Conservation (phyloP, 1,140 invertebrate genomes). For the Leptopilina clavipes region DNA sequence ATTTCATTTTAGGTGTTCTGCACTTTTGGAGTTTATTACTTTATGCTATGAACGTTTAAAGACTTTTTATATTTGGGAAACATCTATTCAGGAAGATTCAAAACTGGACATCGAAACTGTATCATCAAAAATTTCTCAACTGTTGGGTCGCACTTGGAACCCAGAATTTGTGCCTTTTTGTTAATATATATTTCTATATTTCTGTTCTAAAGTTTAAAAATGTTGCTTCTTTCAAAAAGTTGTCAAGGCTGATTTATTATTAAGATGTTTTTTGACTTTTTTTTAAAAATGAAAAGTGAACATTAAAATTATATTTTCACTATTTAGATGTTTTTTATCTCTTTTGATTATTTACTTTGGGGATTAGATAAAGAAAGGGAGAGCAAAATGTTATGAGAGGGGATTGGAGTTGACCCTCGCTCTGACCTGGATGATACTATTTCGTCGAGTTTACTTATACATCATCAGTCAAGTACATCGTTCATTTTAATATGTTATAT, state of each 20-base stretch:
- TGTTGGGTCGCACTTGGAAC: slow-evolving; percentile 66
- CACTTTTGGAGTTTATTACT: slow-evolving; percentile 65
- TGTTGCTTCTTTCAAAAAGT: no score
- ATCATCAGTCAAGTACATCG: slow-evolving; percentile 48
- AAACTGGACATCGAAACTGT: slow-evolving; percentile 61
- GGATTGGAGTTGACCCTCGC: slow-evolving; percentile 54
- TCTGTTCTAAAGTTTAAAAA: no score
- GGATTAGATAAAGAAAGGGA: slow-evolving; percentile 8
- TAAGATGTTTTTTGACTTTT: background rate
- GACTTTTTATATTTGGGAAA: slow-evolving; percentile 68
- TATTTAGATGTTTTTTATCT: no score
- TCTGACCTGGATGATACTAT: slow-evolving; percentile 58
- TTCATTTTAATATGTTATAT: slow-evolving; percentile 41
- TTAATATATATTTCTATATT: slow-evolving; percentile 54
- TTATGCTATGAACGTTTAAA: slow-evolving; percentile 61
- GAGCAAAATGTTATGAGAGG: background rate
- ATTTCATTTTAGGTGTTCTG: slow-evolving; percentile 61
- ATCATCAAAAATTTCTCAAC: slow-evolving; percentile 60
- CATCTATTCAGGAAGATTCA: slow-evolving; percentile 67
- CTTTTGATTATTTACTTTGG: background rate
- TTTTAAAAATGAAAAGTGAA: background rate
- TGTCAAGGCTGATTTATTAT: background rate
- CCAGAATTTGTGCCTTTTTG: slow-evolving; percentile 71
- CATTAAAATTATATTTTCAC: no score
- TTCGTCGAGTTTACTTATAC: slow-evolving; percentile 54